A percentile compares a stretch with the other conserved stretches of the same genome.
Conservation (phyloP, 2,113 vertebrate genomes). For the Amphiprion percula region DNA sequence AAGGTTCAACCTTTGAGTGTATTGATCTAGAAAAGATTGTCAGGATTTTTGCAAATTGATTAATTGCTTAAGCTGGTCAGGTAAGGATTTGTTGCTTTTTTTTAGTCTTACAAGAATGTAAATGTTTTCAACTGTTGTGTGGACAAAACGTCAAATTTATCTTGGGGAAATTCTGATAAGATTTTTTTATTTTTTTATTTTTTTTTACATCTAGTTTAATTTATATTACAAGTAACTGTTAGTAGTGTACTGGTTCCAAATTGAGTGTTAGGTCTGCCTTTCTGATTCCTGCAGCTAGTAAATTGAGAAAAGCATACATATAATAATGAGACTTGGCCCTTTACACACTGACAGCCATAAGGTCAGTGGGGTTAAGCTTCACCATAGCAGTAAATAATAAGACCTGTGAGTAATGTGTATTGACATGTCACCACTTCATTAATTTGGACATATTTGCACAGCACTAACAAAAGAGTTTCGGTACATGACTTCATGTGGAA, state of each 20-base stretch:
- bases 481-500: slow-evolving; percentile 6
- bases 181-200: too few relatives aligned
- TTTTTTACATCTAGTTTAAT: background rate
- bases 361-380: slow-evolving; percentile 34
- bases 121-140: background rate
- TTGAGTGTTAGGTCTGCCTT: background rate
- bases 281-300: background rate
- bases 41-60: background rate
- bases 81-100: background rate
- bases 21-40: too few relatives aligned
- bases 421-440: slow-evolving; percentile 47
- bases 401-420: slow-evolving; percentile 20
- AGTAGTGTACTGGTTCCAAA: background rate
- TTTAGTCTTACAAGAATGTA: background rate
- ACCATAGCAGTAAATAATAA: background rate
- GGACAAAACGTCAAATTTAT: too few relatives aligned
- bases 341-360: background rate
- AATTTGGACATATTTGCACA: slow-evolving; percentile 59
- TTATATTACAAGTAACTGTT: background rate
- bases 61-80: background rate
- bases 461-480: slow-evolving; percentile 26
- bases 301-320: background rate
- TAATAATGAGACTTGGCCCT: background rate
- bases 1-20: background rate
- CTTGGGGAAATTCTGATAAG: background rate